Evolutionary conservation across 1,140 invertebrate genomes (phyloP), one percentile per base, ranked within the genome.

Genomic region (Drosophila yakuba): DNA sequence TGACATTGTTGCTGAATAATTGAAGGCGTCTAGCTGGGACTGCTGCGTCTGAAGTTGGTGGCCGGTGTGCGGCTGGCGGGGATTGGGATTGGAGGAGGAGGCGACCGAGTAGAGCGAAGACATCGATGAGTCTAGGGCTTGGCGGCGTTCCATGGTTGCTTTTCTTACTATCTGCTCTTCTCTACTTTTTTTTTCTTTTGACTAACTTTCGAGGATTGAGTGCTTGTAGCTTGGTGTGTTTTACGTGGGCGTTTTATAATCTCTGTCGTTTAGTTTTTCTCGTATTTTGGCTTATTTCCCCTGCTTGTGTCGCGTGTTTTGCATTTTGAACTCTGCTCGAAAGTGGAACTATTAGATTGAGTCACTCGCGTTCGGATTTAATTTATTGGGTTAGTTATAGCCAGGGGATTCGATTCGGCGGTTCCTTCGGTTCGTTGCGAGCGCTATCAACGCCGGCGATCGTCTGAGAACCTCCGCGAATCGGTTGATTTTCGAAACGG

Each of bases 81-180:
- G 57, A 61, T 63, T 57, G 66, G 76, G 71, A 73, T 81, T 88
- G 58, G 90, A 84, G 74, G 82, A 85, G 83, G 82, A 85, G 78
- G 74, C 73, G 55, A 74, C 83, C 64, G 90, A 91, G 75, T 91
- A 91, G n/a, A 91, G 78, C 64, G 90, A 91, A 83, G 90, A 91
- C 90, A 91, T 91, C 84, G 90, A 91, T 83, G 90, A 91, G 80
- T 91, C 90, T 78, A 91, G 76, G 77, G 90, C 52, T 80, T 91
- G 85, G 68, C 90, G 90, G 68, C 72, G 85, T 73, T 90, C 85
- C 85, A 90, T 90, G 60, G 66, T 64, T 39, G 51, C 15, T 51
- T 61, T 62, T 54, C 38, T 69, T 48, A 17, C 32, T 32, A 32
- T 39, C 38, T 39, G 11, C 14, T 14, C 17, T 36, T 38, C 44